Evolutionary conservation across 2,888 invertebrate species (phyloP).

Genomic region (Halictus quadricinctus): DNA sequence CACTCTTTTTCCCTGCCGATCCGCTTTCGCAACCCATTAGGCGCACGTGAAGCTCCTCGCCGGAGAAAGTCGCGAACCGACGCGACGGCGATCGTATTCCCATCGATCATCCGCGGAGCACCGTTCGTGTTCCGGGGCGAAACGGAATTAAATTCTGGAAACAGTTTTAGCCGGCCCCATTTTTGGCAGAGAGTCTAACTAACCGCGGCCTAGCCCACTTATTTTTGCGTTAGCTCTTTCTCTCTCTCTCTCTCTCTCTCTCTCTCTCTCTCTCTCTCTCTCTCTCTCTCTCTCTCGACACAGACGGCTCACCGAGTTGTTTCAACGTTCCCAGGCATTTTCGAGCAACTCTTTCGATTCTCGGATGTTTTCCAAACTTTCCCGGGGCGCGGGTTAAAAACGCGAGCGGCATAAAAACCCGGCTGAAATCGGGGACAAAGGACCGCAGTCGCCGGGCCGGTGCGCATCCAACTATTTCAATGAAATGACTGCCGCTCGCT

Average conservation of each 20-base stretch:
- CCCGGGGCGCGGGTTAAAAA: background rate
- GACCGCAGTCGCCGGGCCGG: slow-evolving; percentile 16
- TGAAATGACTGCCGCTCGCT: slow-evolving; percentile 6
- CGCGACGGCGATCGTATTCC: slow-evolving; percentile 30
- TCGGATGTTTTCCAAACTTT: slow-evolving; percentile 8
- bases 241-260: background rate
- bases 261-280: background rate
- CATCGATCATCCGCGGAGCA: slow-evolving; percentile 15
- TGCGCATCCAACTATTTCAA: slow-evolving; percentile 11
- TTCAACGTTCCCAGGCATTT: slow-evolving; percentile 3
- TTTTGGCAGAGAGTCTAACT: slow-evolving; percentile 1
- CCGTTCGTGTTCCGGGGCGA: background rate
- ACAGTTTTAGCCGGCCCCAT: background rate
- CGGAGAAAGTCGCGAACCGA: slow-evolving; percentile 18
- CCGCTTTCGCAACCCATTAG: slow-evolving; percentile 58
- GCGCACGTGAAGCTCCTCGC: slow-evolving; percentile 60
- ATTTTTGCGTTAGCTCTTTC: background rate
- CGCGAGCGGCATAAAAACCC: background rate
- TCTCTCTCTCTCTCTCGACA: background rate
- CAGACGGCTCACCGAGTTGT: background rate
- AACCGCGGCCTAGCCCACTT: background rate
- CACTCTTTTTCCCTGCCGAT: slow-evolving; percentile 45
- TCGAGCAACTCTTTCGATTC: background rate
- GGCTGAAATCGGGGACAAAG: slow-evolving; percentile 1
- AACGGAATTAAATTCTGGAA: slow-evolving; percentile 8